Evolutionary conservation across 1,140 invertebrate genomes (phyloP).

Genomic region (Dendroctonus ponderosae): DNA sequence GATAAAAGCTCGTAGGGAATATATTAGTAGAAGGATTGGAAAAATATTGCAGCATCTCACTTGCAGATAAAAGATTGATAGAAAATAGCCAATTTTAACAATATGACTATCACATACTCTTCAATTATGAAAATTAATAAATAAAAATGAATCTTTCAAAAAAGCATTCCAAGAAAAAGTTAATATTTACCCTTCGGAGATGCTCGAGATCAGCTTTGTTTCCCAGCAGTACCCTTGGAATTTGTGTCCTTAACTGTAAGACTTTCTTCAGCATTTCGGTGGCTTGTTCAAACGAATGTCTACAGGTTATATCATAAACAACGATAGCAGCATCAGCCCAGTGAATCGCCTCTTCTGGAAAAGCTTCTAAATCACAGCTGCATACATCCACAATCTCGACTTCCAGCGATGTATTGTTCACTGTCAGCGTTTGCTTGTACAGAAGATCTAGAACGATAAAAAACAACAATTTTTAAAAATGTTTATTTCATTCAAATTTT

Average conservation of each 20-base stretch:
- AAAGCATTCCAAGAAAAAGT: neutral
- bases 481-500: neutral
- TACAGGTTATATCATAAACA: constrained; percentile 77
- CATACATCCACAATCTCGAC: constrained; percentile 77
- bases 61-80: too few species aligned
- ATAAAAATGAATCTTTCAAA: too few species aligned
- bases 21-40: too few species aligned
- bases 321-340: constrained; percentile 77
- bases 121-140: too few species aligned
- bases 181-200: constrained; percentile 62
- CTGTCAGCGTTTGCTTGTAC: constrained; percentile 70
- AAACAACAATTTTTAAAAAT: neutral
- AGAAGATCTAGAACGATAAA: constrained; percentile 64
- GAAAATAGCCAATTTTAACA: too few species aligned
- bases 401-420: constrained; percentile 68
- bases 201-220: constrained; percentile 79
- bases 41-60: too few species aligned
- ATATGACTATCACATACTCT: too few species aligned
- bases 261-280: constrained; percentile 61
- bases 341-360: constrained; percentile 60
- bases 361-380: constrained; percentile 53
- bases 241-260: constrained; percentile 55
- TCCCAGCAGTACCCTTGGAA: constrained; percentile 64
- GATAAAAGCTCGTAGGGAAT: too few species aligned
- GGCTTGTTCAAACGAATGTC: constrained; percentile 67